Base-by-base conservation (phyloP, 2,113 vertebrate genomes). In the Thymallus thymallus region DNA sequence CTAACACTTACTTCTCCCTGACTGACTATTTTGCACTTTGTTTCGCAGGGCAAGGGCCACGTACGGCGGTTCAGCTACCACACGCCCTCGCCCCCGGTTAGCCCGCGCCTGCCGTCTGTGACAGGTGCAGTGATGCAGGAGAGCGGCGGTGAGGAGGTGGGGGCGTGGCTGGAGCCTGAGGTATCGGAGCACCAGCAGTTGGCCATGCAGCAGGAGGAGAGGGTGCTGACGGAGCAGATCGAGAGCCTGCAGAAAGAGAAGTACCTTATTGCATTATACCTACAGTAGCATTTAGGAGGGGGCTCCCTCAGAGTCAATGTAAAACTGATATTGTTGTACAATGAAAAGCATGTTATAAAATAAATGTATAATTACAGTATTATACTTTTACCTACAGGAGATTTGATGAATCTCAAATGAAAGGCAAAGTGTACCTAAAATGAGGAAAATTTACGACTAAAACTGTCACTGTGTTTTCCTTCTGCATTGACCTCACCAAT, bases 171-270 rank as follows among this genome's bases (percentile, higher is more conserved):
- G 68, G 94, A 95, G 7, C 51, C 87, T 0, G 94, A 96, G 0
- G 82, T 96, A 76, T 92, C 94, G 0, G 96, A 98, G 79, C 95
- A 96, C 86, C 95, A 99, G 87, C 94, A 96, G 73, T 94, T 90
- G 0, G 96, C 94, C 71, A 97, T 99, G 96, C 96, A 96, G 89
- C 96, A 97, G 84, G 96, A 99, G 75, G 98, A 98, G 89, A 90
- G 91, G 74, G 95, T 95, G 46, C 82, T 99, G 84, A 96, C 97
- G 0, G 95, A 98, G 78, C 95, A 99, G 86, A 98, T 98, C 0
- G 98, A 99, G 83, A 96, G 76, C 83, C 90, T 99, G n/a, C 97
- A 98, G 91, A 99, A 99, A 84, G 96, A 99, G 79, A 99, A 99
- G 97, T 98, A 88, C 94, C 94, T 32, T 3, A 20, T 1, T 51